Evolutionary conservation across 2,888 invertebrate genomes (phyloP).

Genomic region (Folsomia manolachei): DNA sequence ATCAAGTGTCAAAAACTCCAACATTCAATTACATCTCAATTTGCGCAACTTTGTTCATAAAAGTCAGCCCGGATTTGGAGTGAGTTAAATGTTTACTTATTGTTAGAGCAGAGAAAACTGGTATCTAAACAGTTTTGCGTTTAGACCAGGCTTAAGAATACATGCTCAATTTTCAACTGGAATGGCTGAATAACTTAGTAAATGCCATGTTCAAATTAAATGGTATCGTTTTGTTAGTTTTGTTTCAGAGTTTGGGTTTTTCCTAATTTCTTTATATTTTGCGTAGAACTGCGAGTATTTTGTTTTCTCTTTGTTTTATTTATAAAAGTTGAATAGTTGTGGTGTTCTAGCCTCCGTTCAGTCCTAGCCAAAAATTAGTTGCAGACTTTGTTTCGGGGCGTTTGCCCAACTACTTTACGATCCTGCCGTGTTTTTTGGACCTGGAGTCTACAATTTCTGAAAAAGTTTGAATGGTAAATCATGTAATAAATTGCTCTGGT

Average conservation of each 20-base stretch:
- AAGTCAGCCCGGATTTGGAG: conserved; percentile 20
- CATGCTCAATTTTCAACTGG: background rate
- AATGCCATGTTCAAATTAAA: background rate
- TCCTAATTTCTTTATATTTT: background rate
- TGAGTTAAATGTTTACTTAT: conserved; percentile 14
- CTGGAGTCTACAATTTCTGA: background rate
- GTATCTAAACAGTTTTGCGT: background rate
- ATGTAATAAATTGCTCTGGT: background rate
- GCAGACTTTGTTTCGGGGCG: background rate
- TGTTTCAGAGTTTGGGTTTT: background rate
- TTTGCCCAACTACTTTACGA: background rate
- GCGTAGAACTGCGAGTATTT: no score
- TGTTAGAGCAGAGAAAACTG: background rate
- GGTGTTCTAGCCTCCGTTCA: no score
- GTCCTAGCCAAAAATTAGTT: background rate
- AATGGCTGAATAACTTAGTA: background rate
- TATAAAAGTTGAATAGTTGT: no score
- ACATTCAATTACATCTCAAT: conserved; percentile 21
- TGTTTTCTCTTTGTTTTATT: no score
- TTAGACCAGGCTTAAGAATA: background rate
- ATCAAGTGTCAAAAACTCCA: background rate
- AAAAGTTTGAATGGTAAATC: conserved; percentile 2
- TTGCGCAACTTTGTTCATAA: conserved; percentile 19
- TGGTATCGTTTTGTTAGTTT: background rate
- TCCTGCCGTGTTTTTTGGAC: background rate